Percentiles rank a stretch among this genome's conserved stretches.
phyloP scores from a whole-genome alignment of 2,888 invertebrate species.

The Orchesella flavescens region DNA sequence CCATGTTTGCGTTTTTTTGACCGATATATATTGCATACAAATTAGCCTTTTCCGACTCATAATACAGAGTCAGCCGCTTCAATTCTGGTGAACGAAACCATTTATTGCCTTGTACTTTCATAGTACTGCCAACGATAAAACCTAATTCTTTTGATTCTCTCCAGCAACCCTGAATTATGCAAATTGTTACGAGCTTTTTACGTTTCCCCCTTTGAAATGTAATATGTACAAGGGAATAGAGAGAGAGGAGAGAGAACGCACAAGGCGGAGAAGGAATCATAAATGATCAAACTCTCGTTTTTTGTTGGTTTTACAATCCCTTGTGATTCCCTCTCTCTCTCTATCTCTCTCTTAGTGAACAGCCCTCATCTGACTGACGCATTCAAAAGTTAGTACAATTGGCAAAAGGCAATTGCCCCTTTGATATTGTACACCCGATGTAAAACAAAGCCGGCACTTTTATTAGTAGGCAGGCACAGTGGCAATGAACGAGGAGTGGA shows the following conservation, averaged over 20 bases:
- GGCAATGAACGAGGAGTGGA: neutral
- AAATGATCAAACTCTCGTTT: slow-evolving; percentile 15
- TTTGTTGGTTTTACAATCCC: neutral
- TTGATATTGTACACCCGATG: neutral
- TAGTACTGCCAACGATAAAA: neutral
- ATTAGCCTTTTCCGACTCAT: too few relatives aligned
- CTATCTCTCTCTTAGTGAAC: neutral
- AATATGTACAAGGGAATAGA: neutral
- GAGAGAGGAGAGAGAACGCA: neutral
- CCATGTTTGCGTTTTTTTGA: too few relatives aligned
- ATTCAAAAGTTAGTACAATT: neutral
- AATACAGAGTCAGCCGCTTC: too few relatives aligned
- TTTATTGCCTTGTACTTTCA: neutral
- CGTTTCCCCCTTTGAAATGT: neutral
- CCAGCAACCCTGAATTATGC: slow-evolving; percentile 6
- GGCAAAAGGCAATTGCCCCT: neutral
- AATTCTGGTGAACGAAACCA: neutral
- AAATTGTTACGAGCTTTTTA: slow-evolving; percentile 17
- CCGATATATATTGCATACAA: too few relatives aligned
- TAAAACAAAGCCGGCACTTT: neutral
- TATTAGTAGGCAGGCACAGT: neutral
- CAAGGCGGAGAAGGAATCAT: neutral
- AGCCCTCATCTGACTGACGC: neutral
- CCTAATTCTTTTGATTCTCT: slow-evolving; percentile 12
- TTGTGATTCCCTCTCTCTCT: slow-evolving; percentile 1